These are phyloP conservation scores for Arctia plantaginis DNA, from an alignment of 2,888 invertebrate genomes.

Conservation along the genomic window DNA sequence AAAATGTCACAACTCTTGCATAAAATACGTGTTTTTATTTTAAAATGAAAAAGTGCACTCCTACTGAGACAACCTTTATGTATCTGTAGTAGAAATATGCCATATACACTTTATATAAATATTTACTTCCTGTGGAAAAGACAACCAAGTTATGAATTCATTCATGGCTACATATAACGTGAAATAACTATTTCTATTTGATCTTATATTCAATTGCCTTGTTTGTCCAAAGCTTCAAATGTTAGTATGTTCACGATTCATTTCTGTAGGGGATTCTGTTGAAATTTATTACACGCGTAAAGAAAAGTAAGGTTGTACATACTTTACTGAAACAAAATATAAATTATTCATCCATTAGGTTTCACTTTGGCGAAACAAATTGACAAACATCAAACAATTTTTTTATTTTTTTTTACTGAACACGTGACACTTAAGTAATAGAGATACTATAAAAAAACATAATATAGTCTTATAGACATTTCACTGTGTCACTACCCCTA, in stretches of 20 bases:
- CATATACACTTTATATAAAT: not conserved
- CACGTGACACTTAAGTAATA: constrained; percentile 11
- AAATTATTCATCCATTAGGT: constrained; percentile 42
- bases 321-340: constrained; percentile 22
- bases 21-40: too few species aligned
- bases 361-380: constrained; percentile 31
- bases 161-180: not conserved
- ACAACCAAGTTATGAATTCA: not conserved
- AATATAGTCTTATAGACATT: not conserved
- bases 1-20: too few species aligned
- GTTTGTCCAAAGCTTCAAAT: not conserved
- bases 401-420: too few species aligned
- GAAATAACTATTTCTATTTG: not conserved
- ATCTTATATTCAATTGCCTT: constrained; percentile 6
- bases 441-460: not conserved
- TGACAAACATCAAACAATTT: constrained; percentile 37
- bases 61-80: too few species aligned
- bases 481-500: too few species aligned
- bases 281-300: constrained; percentile 17
- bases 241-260: not conserved
- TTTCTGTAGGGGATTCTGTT: constrained; percentile 25
- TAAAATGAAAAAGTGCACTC: too few species aligned
- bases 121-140: not conserved
- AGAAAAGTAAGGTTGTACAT: constrained; percentile 9
- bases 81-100: not conserved